Evolutionary conservation across 2,113 vertebrate species (phyloP).

Genomic region (Typhlomys cinereus): DNA sequence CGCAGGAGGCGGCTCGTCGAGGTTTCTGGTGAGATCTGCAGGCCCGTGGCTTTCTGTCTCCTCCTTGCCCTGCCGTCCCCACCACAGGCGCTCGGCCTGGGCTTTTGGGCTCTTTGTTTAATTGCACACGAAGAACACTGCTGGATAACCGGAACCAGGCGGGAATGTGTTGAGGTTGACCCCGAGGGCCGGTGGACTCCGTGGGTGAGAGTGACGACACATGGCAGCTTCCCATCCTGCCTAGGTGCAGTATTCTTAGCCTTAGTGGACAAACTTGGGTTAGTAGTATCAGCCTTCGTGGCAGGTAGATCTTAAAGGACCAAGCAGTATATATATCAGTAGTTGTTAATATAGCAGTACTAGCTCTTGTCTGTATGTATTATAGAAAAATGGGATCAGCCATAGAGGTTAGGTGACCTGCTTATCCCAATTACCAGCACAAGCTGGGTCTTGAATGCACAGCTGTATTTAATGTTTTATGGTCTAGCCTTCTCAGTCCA

Average conservation of each 20-base stretch:
- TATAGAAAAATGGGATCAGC: slow-evolving; percentile 70
- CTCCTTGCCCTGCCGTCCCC: slow-evolving; percentile 64
- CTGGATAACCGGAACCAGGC: slow-evolving; percentile 86
- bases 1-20: slow-evolving; percentile 60
- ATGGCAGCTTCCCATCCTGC: slow-evolving; percentile 67
- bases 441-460: slow-evolving; percentile 71
- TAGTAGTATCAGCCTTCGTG: slow-evolving; percentile 75
- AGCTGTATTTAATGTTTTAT: slow-evolving; percentile 52
- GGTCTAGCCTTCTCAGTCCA: slow-evolving; percentile 65
- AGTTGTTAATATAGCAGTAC: slow-evolving; percentile 68
- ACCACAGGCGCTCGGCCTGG: slow-evolving; percentile 82
- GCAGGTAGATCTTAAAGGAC: slow-evolving; percentile 65
- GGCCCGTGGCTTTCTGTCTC: slow-evolving; percentile 74
- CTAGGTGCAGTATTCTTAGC: slow-evolving; percentile 77
- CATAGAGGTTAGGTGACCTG: slow-evolving; percentile 54
- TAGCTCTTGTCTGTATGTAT: slow-evolving; percentile 68
- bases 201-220: slow-evolving; percentile 54
- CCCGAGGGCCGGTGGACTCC: slow-evolving; percentile 74
- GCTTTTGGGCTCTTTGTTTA: slow-evolving; percentile 87
- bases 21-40: slow-evolving; percentile 72
- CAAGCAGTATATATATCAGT: slow-evolving; percentile 48
- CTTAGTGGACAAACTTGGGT: slow-evolving; percentile 75
- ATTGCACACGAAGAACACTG: slow-evolving; percentile 86
- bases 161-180: slow-evolving; percentile 82
- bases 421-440: slow-evolving; percentile 33